phyloP scores from a whole-genome alignment of 1,140 invertebrate genomes.

The Drosophila carrolli region DNA sequence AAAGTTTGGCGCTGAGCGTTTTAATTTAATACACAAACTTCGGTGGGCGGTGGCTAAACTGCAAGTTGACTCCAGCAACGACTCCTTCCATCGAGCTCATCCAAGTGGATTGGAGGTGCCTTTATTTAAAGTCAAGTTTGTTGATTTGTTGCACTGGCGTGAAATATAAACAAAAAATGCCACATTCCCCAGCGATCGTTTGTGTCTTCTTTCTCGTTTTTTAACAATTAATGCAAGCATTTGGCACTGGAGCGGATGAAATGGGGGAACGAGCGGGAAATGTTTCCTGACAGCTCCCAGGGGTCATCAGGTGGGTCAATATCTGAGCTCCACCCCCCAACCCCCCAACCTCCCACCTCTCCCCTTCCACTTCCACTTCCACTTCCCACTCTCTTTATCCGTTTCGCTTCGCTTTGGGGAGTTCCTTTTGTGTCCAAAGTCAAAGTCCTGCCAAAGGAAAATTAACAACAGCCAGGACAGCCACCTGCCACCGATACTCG shows the following conservation, averaged over 20 bases:
- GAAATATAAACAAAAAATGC: not conserved
- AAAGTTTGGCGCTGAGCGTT: conserved; percentile 72
- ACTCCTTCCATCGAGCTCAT: conserved; percentile 41
- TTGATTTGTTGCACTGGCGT: conserved; percentile 59
- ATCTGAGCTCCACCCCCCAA: not conserved
- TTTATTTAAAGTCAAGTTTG: conserved; percentile 75
- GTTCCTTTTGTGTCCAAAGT: conserved; percentile 4
- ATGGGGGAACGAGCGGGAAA: conserved; percentile 5
- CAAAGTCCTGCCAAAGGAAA: conserved; percentile 28
- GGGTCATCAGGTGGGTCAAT: conserved; percentile 31
- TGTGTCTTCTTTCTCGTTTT: conserved; percentile 8
- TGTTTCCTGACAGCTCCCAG: conserved; percentile 43
- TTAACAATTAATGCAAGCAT: conserved; percentile 60
- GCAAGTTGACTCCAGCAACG: conserved; percentile 16
- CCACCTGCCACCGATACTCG: conserved; percentile 24
- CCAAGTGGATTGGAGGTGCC: conserved; percentile 66
- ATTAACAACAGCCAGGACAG: conserved; percentile 20
- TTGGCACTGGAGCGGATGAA: conserved; percentile 21
- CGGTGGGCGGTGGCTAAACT: conserved; percentile 37
- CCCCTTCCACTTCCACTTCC: not conserved
- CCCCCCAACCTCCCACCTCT: no score
- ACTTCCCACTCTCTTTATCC: not conserved
- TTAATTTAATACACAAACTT: conserved; percentile 83
- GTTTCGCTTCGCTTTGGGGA: conserved; percentile 8
- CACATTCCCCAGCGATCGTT: conserved; percentile 45